Conservation (phyloP, 2,797 vertebrate species). For the Nasua narica region DNA sequence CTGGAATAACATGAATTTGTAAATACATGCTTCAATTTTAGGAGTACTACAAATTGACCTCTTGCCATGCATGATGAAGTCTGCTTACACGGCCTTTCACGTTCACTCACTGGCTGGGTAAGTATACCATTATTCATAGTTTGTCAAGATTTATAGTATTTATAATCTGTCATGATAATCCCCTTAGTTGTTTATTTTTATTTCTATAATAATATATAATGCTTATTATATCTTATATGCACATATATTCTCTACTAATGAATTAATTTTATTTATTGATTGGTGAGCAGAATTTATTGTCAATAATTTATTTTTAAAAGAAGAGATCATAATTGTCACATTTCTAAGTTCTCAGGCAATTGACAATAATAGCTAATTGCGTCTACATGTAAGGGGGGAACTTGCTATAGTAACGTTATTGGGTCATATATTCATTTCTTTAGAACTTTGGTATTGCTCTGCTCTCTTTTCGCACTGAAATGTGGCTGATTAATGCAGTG, state of each 20-base stretch:
- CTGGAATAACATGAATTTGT: background rate
- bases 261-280: background rate
- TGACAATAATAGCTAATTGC: background rate
- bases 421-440: accelerated
- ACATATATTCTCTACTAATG: background rate
- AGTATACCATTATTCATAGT: background rate
- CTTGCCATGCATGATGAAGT: background rate
- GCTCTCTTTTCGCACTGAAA: background rate
- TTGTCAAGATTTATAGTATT: background rate
- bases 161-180: background rate
- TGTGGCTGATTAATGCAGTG: background rate
- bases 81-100: background rate
- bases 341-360: background rate
- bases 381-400: background rate
- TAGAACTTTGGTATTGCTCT: background rate
- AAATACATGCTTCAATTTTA: background rate
- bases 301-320: background rate
- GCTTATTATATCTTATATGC: background rate
- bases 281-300: background rate
- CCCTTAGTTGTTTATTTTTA: background rate
- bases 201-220: background rate
- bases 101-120: background rate
- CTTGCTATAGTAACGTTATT: background rate
- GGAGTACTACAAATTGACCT: background rate
- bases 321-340: background rate